A percentile compares a stretch with the other conserved stretches of the same genome.
Evolutionary conservation across 2,888 invertebrate species (phyloP).

Genomic region (Cremastobaeus sp.): DNA sequence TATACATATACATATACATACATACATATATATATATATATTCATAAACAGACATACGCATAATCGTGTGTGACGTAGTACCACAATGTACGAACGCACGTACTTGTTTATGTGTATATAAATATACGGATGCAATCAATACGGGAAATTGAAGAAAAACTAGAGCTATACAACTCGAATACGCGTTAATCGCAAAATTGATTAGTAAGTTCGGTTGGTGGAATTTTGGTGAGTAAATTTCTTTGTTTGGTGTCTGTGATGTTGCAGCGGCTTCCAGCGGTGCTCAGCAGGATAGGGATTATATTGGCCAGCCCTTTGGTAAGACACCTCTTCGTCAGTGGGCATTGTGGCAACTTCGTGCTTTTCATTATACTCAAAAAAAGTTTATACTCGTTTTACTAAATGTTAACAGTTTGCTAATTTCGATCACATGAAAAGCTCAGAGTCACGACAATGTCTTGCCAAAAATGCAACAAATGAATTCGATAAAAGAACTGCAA

Average conservation of each 20-base stretch:
- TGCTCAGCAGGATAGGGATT: slow-evolving; percentile 97
- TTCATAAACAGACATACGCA: slow-evolving; percentile 27
- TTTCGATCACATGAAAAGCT: slow-evolving; percentile 37
- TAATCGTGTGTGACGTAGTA: slow-evolving; percentile 8
- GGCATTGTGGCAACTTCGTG: slow-evolving; percentile 66
- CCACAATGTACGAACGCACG: slow-evolving; percentile 13
- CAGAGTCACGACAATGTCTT: slow-evolving; percentile 37
- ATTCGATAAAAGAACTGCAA: slow-evolving; percentile 18
- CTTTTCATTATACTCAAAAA: slow-evolving; percentile 49
- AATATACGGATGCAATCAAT: slow-evolving; percentile 28
- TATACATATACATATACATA: too few species aligned
- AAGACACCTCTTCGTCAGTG: slow-evolving; percentile 80
- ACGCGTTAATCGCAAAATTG: slow-evolving; percentile 63
- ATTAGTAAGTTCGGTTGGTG: slow-evolving; percentile 75
- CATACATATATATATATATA: slow-evolving; percentile 45
- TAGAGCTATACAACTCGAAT: slow-evolving; percentile 50
- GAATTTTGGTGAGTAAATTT: slow-evolving; percentile 78
- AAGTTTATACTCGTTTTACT: neutral
- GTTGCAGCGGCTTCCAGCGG: slow-evolving; percentile 95
- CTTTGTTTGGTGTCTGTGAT: slow-evolving; percentile 79
- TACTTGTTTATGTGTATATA: slow-evolving; percentile 36
- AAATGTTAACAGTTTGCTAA: neutral
- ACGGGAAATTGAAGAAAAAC: slow-evolving; percentile 34
- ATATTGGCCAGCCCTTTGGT: slow-evolving; percentile 97
- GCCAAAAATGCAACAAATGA: slow-evolving; percentile 17